Evolutionary conservation across 2,113 vertebrate species (phyloP).

Genomic region (Daboia siamensis): DNA sequence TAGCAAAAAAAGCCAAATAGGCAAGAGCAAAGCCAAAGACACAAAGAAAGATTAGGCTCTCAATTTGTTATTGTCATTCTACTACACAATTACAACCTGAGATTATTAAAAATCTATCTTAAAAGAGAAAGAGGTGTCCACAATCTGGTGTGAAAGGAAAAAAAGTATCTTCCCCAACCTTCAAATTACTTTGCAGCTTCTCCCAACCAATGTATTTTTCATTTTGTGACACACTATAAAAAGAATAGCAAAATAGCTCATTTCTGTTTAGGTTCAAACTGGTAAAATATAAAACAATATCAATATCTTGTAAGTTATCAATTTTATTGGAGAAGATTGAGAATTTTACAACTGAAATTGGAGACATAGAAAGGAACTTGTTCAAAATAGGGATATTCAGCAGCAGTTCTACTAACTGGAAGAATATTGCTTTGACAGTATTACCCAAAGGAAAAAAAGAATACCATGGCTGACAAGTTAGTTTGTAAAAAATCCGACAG

Average conservation of each 20-base stretch:
- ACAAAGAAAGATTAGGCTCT: neutral
- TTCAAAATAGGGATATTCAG: neutral
- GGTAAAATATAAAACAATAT: neutral
- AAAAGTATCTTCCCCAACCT: constrained; percentile 32
- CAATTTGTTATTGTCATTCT: neutral
- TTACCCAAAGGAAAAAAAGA: neutral
- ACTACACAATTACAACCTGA: neutral
- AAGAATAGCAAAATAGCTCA: constrained; percentile 17
- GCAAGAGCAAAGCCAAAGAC: neutral
- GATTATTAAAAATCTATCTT: neutral
- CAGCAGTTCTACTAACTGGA: neutral
- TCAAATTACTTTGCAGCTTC: constrained; percentile 51
- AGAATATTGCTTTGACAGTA: neutral
- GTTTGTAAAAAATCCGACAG: neutral
- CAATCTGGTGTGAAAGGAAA: neutral
- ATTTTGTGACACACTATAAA: neutral
- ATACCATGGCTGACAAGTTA: neutral
- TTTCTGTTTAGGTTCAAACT: neutral
- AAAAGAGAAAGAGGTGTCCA: neutral
- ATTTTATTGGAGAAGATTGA: neutral
- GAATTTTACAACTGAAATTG: neutral
- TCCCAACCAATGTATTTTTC: constrained; percentile 32
- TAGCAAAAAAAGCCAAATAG: neutral
- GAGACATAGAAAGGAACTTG: neutral
- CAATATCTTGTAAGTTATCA: neutral